Evolutionary conservation across 2,888 invertebrate genomes (phyloP), one percentile per base, ranked within the genome.

Genomic region (Acheta domesticus): DNA sequence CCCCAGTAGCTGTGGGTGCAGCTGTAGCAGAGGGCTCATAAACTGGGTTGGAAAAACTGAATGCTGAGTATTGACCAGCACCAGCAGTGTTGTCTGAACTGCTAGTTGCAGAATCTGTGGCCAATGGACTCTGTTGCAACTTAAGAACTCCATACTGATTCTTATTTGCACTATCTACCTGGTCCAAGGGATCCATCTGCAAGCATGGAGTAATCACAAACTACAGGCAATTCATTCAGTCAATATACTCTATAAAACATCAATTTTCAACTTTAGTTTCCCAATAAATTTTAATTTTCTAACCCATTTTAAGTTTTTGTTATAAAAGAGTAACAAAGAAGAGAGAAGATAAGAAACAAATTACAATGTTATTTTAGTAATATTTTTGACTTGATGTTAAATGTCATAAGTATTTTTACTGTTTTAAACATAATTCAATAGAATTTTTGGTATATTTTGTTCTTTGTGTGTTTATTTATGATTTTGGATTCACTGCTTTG

Each of bases 21-120:
- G 84, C 84, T 78, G 83, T 84, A 19, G 84, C 84, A 19, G 76
- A 92, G 0, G 95, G 92, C 82, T 95, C 95, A 84, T 95, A 95
- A 1, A 94, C 93, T 0, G 95, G 95, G 87, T 95, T 95, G 76
- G 94, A 92, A 85, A 93, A 95, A 84, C 94, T 95, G 83, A 95
- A 90, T 77, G 92, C 89, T 23, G 89, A 90, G 77, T 80, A 82
- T 76, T 81, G 80, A 19, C 77, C 78, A 11, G 73, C 75, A n/a
- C 48, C 76, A 11, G 74, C 77, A 62, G 78, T 78, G 75, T 80
- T 79, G 12, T 80, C 80, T 16, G 81, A 81, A 73, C 81, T 82
- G 50, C 82, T 82, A 23, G 83, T 82, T 8, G 81, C 79, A 50
- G 83, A 83, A 77, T 82, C 83, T 73, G 83, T 82, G 12, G 83